Percentiles rank a stretch among this genome's conserved stretches.
Evolutionary conservation across 2,113 vertebrate species (phyloP).

Genomic region (Ammodramus savannarum): DNA sequence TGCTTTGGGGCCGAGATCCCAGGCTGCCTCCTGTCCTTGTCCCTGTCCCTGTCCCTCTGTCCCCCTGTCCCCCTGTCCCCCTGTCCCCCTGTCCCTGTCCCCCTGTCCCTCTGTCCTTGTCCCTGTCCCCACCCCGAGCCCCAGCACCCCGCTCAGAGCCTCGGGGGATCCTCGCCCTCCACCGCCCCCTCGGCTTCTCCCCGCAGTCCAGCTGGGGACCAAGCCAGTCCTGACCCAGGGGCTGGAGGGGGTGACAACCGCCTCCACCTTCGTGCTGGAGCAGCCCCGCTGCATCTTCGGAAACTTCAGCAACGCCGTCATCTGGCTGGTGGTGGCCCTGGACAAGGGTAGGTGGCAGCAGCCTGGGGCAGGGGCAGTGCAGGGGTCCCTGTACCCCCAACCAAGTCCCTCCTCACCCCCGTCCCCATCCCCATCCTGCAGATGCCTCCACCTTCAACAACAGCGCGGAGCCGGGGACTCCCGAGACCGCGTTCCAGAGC

Average conservation of each 20-base stretch:
- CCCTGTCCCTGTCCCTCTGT: neutral
- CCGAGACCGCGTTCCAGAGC: neutral
- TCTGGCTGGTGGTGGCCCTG: constrained; percentile 72
- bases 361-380: neutral
- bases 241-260: neutral
- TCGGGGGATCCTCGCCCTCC: rapidly evolving
- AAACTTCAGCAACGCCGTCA: rapidly evolving
- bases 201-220: rapidly evolving
- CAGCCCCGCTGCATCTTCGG: constrained; percentile 59
- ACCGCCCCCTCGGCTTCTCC: neutral
- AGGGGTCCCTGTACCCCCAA: neutral
- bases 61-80: neutral
- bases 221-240: rapidly evolving
- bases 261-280: constrained; percentile 64
- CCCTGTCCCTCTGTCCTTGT: neutral
- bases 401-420: neutral
- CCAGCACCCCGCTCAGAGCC: rapidly evolving
- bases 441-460: rapidly evolving
- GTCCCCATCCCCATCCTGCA: neutral
- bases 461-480: rapidly evolving
- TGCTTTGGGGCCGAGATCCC: too few species aligned
- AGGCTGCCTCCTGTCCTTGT: too few species aligned
- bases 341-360: neutral
- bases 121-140: neutral
- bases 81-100: neutral